phyloP scores from a whole-genome alignment of 1,140 invertebrate species.

The Sycophila sp. region DNA sequence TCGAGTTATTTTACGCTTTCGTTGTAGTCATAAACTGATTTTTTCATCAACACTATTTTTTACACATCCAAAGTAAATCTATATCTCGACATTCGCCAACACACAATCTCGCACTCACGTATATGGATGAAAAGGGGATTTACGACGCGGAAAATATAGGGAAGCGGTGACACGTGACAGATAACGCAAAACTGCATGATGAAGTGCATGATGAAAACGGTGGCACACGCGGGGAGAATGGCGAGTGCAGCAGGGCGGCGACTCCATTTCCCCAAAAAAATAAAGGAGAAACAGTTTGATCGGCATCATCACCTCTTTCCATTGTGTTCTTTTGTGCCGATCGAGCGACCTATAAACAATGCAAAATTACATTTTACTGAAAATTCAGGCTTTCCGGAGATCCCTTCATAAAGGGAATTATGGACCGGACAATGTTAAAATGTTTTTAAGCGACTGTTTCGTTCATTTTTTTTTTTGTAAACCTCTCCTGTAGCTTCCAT shows the following conservation, averaged over 20 bases:
- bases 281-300: not conserved
- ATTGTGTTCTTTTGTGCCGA: not conserved
- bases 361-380: slow-evolving; percentile 22
- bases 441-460: too few relatives aligned
- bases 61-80: slow-evolving; percentile 12
- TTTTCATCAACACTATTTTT: slow-evolving; percentile 14
- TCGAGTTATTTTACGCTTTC: too few relatives aligned
- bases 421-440: too few relatives aligned
- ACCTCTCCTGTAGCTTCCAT: too few relatives aligned
- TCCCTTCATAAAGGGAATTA: too few relatives aligned
- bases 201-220: slow-evolving; percentile 26
- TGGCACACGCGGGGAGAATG: not conserved
- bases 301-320: not conserved
- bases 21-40: too few relatives aligned
- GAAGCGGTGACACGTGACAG: slow-evolving; percentile 35
- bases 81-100: not conserved
- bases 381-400: too few relatives aligned
- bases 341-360: slow-evolving; percentile 11
- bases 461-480: too few relatives aligned
- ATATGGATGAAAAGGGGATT: not conserved
- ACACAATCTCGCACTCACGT: not conserved
- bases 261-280: slow-evolving; percentile 18
- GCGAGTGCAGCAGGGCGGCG: not conserved
- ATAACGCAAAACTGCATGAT: slow-evolving; percentile 38
- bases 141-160: slow-evolving; percentile 38